Evolutionary conservation across 1,140 invertebrate genomes (phyloP).

Genomic region (Heliconius hewitsoni): DNA sequence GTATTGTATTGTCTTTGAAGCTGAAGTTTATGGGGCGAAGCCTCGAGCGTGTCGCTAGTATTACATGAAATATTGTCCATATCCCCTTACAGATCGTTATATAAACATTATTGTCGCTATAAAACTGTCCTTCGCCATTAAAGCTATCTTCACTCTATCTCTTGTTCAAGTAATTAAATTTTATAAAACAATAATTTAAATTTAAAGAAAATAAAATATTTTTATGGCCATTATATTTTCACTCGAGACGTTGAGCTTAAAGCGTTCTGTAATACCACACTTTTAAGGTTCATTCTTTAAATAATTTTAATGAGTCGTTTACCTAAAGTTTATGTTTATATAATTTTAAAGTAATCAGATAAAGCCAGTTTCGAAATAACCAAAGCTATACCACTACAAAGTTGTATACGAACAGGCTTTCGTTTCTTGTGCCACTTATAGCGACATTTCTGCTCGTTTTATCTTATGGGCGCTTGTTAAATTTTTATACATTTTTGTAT

Average conservation of each 20-base stretch:
- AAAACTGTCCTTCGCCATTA: constrained; percentile 5
- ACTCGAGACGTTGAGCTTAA: not conserved
- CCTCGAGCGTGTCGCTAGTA: too few species aligned
- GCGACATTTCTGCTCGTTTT: constrained; percentile 14
- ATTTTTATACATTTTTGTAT: not conserved
- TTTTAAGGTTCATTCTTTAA: constrained; percentile 5
- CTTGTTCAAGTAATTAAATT: constrained; percentile 1
- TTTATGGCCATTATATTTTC: not conserved
- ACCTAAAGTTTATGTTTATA: constrained; percentile 18
- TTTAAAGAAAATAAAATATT: constrained; percentile 4
- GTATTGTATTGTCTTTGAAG: too few species aligned
- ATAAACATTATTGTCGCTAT: not conserved
- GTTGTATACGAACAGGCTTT: constrained; percentile 16
- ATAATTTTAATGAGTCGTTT: not conserved
- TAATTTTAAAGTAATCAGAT: constrained; percentile 18
- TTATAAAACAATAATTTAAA: constrained; percentile 5
- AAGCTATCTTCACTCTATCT: not conserved
- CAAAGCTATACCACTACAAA: constrained; percentile 11
- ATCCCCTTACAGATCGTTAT: not conserved
- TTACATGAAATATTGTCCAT: not conserved
- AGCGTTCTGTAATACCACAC: not conserved
- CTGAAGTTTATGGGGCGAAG: too few species aligned
- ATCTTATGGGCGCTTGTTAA: not conserved
- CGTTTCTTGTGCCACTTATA: constrained; percentile 16
- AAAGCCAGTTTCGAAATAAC: constrained; percentile 18